Conservation (phyloP, 2,113 vertebrate genomes). For the Columba janthina region DNA sequence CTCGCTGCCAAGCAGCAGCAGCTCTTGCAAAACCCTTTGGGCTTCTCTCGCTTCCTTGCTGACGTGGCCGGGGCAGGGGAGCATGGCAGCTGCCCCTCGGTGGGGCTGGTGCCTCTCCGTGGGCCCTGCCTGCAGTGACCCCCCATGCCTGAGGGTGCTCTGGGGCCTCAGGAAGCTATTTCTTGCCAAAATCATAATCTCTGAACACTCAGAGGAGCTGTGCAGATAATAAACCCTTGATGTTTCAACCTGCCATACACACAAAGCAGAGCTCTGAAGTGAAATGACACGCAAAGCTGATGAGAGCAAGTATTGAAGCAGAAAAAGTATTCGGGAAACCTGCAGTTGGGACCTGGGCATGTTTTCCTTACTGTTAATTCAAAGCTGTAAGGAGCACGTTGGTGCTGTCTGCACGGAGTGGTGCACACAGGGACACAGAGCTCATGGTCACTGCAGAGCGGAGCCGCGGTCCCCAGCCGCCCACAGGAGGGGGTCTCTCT, state of each 20-base stretch:
- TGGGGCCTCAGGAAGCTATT: background rate
- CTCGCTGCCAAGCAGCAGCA: background rate
- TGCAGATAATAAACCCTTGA: background rate
- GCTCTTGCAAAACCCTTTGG: background rate
- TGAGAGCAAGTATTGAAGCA: background rate
- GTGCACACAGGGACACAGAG: background rate
- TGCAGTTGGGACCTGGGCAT: background rate
- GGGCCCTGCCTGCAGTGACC: background rate
- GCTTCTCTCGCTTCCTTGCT: background rate
- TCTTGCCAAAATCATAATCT: background rate
- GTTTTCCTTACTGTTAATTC: background rate
- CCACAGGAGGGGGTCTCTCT: rapidly evolving
- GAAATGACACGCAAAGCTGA: background rate
- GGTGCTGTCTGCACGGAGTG: background rate
- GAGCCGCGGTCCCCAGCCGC: rapidly evolving
- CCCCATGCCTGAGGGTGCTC: background rate
- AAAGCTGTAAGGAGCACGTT: background rate
- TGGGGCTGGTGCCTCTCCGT: background rate
- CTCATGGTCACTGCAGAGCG: background rate
- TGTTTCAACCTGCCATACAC: background rate
- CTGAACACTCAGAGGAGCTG: background rate
- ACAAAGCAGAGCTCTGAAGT: background rate
- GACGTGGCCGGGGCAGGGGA: rapidly evolving
- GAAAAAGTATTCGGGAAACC: background rate
- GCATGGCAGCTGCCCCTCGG: background rate